Evolutionary conservation across 2,797 vertebrate genomes (phyloP).

Genomic region (Sphaeramia orbicularis): DNA sequence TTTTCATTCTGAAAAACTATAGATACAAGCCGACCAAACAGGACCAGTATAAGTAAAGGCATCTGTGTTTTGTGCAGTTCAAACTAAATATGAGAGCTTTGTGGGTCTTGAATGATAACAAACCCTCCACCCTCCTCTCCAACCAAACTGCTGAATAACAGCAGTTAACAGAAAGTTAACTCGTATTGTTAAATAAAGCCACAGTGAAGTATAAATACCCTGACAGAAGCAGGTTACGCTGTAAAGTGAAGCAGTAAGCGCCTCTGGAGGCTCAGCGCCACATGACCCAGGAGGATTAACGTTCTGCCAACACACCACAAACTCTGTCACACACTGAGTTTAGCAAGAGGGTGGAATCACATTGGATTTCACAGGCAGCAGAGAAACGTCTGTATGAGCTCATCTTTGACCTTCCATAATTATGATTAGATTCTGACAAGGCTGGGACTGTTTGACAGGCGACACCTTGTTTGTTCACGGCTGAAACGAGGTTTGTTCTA

Average conservation of each 20-base stretch:
- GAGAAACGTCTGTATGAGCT: conserved; percentile 8
- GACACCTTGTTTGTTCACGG: conserved; percentile 3
- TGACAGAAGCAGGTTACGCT: conserved; percentile 30
- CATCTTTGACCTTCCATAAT: not conserved
- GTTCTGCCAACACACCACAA: conserved; percentile 31
- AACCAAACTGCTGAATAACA: conserved; percentile 13
- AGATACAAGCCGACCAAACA: too few species aligned
- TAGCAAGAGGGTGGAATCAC: not conserved
- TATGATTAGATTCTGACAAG: conserved; percentile 12
- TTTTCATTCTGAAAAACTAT: too few species aligned
- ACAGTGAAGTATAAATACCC: conserved; percentile 19
- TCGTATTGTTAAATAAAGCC: conserved; percentile 8
- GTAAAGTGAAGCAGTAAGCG: conserved; percentile 12
- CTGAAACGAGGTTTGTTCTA: not conserved
- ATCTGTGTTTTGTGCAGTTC: too few species aligned
- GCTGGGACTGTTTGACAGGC: not conserved
- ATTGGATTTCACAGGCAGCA: conserved; percentile 21
- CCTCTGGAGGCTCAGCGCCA: conserved; percentile 17
- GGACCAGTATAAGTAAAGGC: too few species aligned
- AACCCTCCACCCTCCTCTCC: not conserved
- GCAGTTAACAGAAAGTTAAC: not conserved
- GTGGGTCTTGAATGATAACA: too few species aligned
- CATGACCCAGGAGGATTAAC: conserved; percentile 25
- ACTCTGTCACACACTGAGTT: conserved; percentile 12
- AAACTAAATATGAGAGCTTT: too few species aligned